Conservation (phyloP, 2,888 invertebrate genomes). For the Candidula unifasciata region DNA sequence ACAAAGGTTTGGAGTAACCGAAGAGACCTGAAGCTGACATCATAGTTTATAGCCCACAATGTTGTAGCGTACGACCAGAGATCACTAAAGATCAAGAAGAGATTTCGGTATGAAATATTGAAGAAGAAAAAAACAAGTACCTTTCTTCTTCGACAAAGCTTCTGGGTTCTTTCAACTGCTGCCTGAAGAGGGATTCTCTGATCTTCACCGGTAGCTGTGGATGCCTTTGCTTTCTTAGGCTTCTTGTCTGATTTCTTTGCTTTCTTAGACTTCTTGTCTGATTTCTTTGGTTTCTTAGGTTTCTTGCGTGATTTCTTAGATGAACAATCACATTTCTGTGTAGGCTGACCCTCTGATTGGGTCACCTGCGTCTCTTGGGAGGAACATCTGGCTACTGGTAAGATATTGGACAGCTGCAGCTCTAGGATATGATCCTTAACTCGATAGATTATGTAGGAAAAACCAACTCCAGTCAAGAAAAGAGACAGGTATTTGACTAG, state of each 20-base stretch:
- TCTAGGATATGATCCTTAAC: too few relatives aligned
- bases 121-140: neutral
- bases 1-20: too few relatives aligned
- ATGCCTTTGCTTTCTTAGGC: too few relatives aligned
- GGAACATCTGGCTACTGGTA: conserved; percentile 3
- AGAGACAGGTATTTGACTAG: neutral
- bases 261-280: too few relatives aligned
- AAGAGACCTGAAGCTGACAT: too few relatives aligned
- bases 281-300: too few relatives aligned
- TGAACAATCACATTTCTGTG: neutral
- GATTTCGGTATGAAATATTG: too few relatives aligned
- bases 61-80: too few relatives aligned
- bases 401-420: neutral
- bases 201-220: neutral
- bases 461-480: neutral
- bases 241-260: neutral
- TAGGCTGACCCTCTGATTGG: neutral
- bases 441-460: conserved; percentile 5
- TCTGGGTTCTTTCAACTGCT: conserved; percentile 24
- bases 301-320: neutral
- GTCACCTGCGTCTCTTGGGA: neutral
- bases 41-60: too few relatives aligned
- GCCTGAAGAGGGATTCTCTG: neutral
- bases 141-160: conserved; percentile 29
- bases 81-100: too few relatives aligned